Conservation (phyloP, 2,797 vertebrate genomes). For the Brachymystax lenok region DNA sequence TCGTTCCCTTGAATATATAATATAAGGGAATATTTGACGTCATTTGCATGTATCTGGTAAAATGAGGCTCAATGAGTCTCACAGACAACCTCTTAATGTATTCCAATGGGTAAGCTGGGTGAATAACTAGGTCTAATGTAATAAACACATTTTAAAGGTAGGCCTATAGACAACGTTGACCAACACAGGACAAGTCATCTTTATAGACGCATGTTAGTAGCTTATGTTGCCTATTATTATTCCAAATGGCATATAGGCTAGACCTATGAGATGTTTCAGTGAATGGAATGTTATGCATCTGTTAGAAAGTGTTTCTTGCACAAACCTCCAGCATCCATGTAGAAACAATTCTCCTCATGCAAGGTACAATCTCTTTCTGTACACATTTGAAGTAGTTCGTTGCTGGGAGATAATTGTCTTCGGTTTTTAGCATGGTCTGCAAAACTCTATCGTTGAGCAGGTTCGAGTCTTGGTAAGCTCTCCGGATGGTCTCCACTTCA, state of each 20-base stretch:
- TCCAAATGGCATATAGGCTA: background rate
- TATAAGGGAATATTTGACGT: background rate
- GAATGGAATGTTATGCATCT: background rate
- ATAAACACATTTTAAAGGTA: background rate
- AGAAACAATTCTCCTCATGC: slow-evolving; percentile 93
- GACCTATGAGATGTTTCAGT: background rate
- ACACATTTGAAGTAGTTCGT: slow-evolving; percentile 94
- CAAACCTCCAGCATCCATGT: slow-evolving; percentile 97
- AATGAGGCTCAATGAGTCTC: background rate
- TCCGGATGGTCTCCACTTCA: slow-evolving; percentile 87
- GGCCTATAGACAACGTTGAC: background rate
- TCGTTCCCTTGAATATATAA: background rate
- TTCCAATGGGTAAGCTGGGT: background rate
- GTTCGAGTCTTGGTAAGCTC: slow-evolving; percentile 89
- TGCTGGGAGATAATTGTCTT: slow-evolving; percentile 90
- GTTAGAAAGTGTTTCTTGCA: slow-evolving; percentile 24
- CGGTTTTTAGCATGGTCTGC: slow-evolving; percentile 86
- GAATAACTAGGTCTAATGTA: background rate
- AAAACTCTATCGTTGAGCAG: slow-evolving; percentile 90
- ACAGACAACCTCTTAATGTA: background rate
- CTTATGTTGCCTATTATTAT: background rate
- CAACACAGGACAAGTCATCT: background rate
- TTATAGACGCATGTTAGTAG: background rate
- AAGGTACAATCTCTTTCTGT: slow-evolving; percentile 88
- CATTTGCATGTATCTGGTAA: background rate